These are phyloP conservation scores for Phycodurus eques DNA, from an alignment of 2,113 vertebrate species.

Conservation along the genomic window DNA sequence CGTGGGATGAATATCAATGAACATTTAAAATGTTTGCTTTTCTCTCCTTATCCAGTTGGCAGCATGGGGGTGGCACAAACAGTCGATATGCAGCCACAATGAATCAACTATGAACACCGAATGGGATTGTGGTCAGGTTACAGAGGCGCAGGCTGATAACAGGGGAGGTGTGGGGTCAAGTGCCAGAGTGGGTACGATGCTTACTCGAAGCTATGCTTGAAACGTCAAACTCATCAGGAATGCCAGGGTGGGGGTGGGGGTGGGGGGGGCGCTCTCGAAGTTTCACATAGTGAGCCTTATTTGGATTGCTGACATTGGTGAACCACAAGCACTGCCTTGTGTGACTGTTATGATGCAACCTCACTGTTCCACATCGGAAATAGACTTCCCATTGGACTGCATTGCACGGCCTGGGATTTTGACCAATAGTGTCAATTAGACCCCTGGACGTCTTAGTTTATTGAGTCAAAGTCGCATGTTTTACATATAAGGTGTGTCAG, in stretches of 20 bases:
- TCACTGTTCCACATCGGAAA: conserved; percentile 40
- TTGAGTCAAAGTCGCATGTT: too few species aligned
- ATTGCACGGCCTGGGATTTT: not conserved
- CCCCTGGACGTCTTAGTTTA: too few species aligned
- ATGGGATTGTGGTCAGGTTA: conserved; percentile 6
- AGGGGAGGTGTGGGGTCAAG: not conserved
- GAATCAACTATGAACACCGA: not conserved
- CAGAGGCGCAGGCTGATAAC: not conserved
- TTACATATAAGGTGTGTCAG: not conserved
- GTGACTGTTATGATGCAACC: conserved; percentile 54
- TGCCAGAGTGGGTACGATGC: not conserved
- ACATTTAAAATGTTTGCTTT: conserved; percentile 31
- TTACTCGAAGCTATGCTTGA: not conserved
- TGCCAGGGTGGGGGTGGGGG: too few species aligned
- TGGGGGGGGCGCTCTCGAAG: not conserved
- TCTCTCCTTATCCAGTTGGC: conserved; percentile 72
- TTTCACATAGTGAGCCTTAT: conserved; percentile 21
- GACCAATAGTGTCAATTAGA: too few species aligned
- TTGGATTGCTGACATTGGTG: conserved; percentile 28
- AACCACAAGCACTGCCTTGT: conserved; percentile 30
- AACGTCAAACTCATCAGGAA: not conserved
- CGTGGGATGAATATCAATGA: conserved; percentile 17
- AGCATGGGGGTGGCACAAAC: conserved; percentile 92
- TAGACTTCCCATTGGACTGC: conserved; percentile 38
- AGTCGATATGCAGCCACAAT: conserved; percentile 76